These are phyloP conservation scores for Tachuris rubrigastra DNA, from an alignment of 2,113 vertebrate species.

Conservation along the genomic window DNA sequence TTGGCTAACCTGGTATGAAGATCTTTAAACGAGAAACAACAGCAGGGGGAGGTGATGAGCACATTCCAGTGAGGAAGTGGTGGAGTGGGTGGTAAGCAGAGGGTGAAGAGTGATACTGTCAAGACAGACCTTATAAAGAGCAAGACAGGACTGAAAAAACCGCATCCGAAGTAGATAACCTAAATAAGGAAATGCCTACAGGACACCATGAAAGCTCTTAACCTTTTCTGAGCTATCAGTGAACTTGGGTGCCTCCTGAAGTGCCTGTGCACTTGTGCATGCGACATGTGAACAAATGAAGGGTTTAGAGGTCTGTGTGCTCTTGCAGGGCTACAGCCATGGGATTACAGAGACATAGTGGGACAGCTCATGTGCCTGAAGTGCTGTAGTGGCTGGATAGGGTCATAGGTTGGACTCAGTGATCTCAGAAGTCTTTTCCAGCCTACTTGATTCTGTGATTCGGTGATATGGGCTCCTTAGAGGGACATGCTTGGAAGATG, in stretches of 20 bases:
- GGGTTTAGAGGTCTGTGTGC: not conserved
- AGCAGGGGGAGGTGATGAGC: not conserved
- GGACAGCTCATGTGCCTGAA: not conserved
- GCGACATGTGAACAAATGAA: not conserved
- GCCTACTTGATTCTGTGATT: not conserved
- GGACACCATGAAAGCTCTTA: not conserved
- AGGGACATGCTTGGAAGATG: not conserved
- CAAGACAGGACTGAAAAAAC: not conserved
- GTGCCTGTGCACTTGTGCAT: not conserved
- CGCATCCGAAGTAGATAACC: too few species aligned
- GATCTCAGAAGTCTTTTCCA: not conserved
- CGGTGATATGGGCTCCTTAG: not conserved
- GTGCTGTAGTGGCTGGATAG: not conserved
- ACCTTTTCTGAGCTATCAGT: not conserved
- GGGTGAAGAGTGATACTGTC: not conserved
- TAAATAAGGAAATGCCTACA: not conserved
- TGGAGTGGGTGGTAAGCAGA: not conserved
- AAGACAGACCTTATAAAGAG: not conserved
- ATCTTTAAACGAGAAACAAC: not conserved
- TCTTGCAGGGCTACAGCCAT: not conserved
- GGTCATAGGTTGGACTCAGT: not conserved
- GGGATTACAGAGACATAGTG: not conserved
- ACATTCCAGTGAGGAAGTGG: not conserved
- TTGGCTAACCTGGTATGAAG: not conserved
- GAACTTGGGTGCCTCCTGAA: not conserved